A percentile compares a stretch with the other conserved stretches of the same genome.
These are phyloP conservation scores for Acanthosepion pharaonis DNA, from an alignment of 2,888 invertebrate species.

Conservation along the genomic window DNA sequence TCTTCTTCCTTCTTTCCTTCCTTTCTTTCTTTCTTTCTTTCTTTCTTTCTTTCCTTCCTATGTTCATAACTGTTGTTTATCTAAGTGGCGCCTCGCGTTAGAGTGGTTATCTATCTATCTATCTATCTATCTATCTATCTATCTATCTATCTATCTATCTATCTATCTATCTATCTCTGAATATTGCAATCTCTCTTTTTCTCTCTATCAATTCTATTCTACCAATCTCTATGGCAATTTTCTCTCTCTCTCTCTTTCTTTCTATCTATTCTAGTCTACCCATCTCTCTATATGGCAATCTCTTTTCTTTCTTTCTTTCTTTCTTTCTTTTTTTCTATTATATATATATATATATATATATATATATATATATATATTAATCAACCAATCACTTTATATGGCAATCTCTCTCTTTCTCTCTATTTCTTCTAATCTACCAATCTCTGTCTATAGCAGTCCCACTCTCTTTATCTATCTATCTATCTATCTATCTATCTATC, in stretches of 20 bases:
- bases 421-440: not conserved
- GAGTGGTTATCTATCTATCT: too few relatives aligned
- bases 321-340: too few relatives aligned
- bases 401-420: not conserved
- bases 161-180: not conserved
- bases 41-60: not conserved
- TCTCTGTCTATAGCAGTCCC: too few relatives aligned
- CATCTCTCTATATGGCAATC: not conserved
- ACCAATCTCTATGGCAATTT: not conserved
- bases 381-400: too few relatives aligned
- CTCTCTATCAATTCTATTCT: not conserved
- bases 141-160: not conserved
- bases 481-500: not conserved
- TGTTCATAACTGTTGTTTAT: too few relatives aligned
- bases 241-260: not conserved
- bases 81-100: too few relatives aligned
- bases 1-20: too few relatives aligned
- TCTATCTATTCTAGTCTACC: not conserved
- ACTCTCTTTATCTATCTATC: too few relatives aligned
- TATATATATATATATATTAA: too few relatives aligned
- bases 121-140: too few relatives aligned
- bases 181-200: not conserved
- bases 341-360: too few relatives aligned
- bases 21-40: not conserved
- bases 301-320: not conserved